These are phyloP conservation scores for Agonopterix heracliana DNA, from an alignment of 2,888 invertebrate genomes.

Conservation along the genomic window DNA sequence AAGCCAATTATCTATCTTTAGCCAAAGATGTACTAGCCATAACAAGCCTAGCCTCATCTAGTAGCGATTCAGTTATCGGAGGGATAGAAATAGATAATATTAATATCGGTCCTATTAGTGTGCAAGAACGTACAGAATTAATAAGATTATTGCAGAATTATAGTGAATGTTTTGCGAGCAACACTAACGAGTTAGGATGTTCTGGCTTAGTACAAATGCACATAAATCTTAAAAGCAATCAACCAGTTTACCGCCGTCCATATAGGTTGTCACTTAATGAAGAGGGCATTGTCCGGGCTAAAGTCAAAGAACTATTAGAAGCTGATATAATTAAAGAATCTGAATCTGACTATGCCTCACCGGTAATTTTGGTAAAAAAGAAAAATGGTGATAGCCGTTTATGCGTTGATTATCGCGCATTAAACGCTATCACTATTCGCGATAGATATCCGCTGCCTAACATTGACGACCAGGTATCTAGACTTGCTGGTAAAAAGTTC, in stretches of 20 bases:
- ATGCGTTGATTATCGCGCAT: slow-evolving; percentile 21
- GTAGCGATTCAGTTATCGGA: background rate
- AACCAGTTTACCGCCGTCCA: slow-evolving; percentile 11
- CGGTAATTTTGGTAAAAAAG: slow-evolving; percentile 20
- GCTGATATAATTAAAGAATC: slow-evolving; percentile 21
- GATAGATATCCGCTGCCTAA: slow-evolving; percentile 22
- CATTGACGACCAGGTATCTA: slow-evolving; percentile 21
- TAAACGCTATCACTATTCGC: slow-evolving; percentile 19
- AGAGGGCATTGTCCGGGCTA: slow-evolving; percentile 8
- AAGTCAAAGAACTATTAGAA: slow-evolving; percentile 15
- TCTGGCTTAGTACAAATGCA: slow-evolving; percentile 18
- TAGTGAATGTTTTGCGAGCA: slow-evolving; percentile 15
- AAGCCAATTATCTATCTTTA: background rate
- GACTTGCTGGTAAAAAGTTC: slow-evolving; percentile 16
- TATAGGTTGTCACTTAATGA: slow-evolving; percentile 12
- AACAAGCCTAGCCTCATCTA: slow-evolving; percentile 1
- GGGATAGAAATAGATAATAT: slow-evolving; percentile 3
- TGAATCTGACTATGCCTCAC: slow-evolving; percentile 18
- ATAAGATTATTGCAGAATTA: slow-evolving; percentile 9
- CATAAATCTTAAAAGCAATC: slow-evolving; percentile 15
- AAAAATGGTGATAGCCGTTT: slow-evolving; percentile 21
- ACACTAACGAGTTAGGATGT: slow-evolving; percentile 17
- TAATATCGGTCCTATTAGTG: slow-evolving; percentile 7
- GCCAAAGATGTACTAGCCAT: slow-evolving; percentile 1
- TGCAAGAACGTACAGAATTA: slow-evolving; percentile 1